Conservation (phyloP, 2,888 invertebrate species). For the Sycophila texana region DNA sequence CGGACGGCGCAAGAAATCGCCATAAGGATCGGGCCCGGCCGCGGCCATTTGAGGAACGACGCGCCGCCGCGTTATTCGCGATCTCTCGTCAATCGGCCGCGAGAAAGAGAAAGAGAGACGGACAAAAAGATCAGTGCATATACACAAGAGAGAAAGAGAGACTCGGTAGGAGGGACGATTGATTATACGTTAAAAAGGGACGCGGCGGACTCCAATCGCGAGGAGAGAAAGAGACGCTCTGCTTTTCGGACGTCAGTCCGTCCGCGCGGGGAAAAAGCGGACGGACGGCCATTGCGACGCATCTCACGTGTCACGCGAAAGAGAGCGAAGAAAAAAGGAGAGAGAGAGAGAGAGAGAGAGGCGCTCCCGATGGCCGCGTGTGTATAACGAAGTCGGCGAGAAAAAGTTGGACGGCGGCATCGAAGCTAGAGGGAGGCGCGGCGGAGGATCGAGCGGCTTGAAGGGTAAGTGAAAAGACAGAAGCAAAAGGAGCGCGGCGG, state of each 20-base stretch:
- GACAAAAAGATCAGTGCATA: not conserved
- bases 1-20: slow-evolving; percentile 16
- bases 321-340: slow-evolving; percentile 34
- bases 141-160: slow-evolving; percentile 21
- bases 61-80: slow-evolving; percentile 32
- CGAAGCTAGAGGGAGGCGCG: slow-evolving; percentile 35
- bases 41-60: slow-evolving; percentile 57
- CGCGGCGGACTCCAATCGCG: slow-evolving; percentile 41
- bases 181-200: slow-evolving; percentile 48
- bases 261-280: slow-evolving; percentile 32
- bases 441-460: slow-evolving; percentile 26
- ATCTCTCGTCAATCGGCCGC: slow-evolving; percentile 23
- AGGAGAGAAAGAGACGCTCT: not conserved
- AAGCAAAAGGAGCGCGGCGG: slow-evolving; percentile 53
- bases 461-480: slow-evolving; percentile 60
- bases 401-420: slow-evolving; percentile 71
- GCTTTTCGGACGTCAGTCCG: slow-evolving; percentile 39
- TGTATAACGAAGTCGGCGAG: slow-evolving; percentile 71
- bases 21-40: not conserved
- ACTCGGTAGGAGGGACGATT: slow-evolving; percentile 25
- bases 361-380: slow-evolving; percentile 63
- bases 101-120: not conserved
- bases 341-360: slow-evolving; percentile 60
- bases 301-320: slow-evolving; percentile 58
- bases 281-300: slow-evolving; percentile 56